Evolutionary conservation across 2,888 invertebrate genomes (phyloP), one percentile per base, ranked within the genome.

Genomic region (Rhagonycha fulva): DNA sequence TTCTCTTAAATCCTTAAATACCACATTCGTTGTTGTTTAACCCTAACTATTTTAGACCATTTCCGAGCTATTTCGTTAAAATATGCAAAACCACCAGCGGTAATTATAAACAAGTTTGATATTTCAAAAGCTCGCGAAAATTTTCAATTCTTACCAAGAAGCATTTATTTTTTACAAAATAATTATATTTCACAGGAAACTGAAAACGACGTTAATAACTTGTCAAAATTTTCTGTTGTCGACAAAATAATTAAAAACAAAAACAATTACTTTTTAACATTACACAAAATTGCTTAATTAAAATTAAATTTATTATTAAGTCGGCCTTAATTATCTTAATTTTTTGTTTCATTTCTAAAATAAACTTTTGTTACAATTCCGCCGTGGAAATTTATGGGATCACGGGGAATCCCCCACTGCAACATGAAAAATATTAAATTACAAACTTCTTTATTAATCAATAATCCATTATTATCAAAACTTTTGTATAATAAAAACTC

Each of bases 1-100:
- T 66, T 66, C 63, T 66, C 63, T 26, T 24, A 66, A 24, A 66
- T 66, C 63, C 24, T 66, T 24, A 66, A 66, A 66, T 66, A 66
- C 63, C 63, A 66, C 63, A 24, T 66, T 66, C 63, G 63, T 66
- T 66, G 63, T 66, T 66, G 63, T 66, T 66, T 24, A 66, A 66
- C 63, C 63, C 24, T 66, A 66, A 66, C 63, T 66, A 66, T 66
- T 66, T 66, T 19, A 23, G 19, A n/a, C 26, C 63, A 19, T 66
- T 66, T 66, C 26, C 12, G n/a, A 26, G 63, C 63, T 66, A 66
- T 66, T 66, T 66, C 26, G 63, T 66, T 66, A 14, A 66, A 24
- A 24, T 66, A 66, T 66, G 63, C n/a, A 66, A 66, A 66, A 66
- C 63, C 63, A 26, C 63, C n/a, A 66, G 63, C 26, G 26, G 23